Percentiles rank a stretch among this genome's conserved stretches.
These are phyloP conservation scores for Ptycholaimellus sp. DNA, from an alignment of 2,888 invertebrate genomes.

Conservation along the genomic window DNA sequence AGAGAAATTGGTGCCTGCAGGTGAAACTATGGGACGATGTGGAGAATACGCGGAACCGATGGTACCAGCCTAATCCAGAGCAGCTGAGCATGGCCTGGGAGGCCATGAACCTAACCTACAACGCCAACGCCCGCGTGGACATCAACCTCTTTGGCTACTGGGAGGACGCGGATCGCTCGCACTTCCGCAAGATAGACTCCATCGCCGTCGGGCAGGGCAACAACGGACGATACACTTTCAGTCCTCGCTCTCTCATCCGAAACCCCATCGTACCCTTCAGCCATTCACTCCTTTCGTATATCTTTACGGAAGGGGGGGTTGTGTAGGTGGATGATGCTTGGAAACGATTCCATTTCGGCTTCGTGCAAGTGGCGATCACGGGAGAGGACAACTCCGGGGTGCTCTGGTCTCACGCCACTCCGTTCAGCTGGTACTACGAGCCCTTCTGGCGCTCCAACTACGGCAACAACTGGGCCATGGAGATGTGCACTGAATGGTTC, in stretches of 20 bases:
- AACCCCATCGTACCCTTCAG: slow-evolving; percentile 8
- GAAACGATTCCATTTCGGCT: slow-evolving; percentile 16
- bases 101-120: slow-evolving; percentile 16
- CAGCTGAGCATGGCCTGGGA: slow-evolving; percentile 13
- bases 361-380: slow-evolving; percentile 14
- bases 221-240: slow-evolving; percentile 13
- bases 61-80: slow-evolving; percentile 14
- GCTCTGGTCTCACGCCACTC: slow-evolving; percentile 72
- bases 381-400: slow-evolving; percentile 30
- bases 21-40: slow-evolving; percentile 14
- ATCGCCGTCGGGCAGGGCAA: slow-evolving; percentile 14
- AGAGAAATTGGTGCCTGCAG: background rate
- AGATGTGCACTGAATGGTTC: slow-evolving; percentile 70
- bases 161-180: slow-evolving; percentile 17
- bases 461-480: slow-evolving; percentile 55
- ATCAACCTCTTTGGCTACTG: slow-evolving; percentile 21
- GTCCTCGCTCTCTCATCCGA: slow-evolving; percentile 11
- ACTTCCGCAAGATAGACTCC: slow-evolving; percentile 12
- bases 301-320: background rate
- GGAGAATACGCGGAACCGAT: slow-evolving; percentile 12
- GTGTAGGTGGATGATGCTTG: slow-evolving; percentile 9
- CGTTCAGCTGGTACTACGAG: slow-evolving; percentile 48
- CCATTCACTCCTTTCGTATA: background rate
- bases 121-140: slow-evolving; percentile 18
- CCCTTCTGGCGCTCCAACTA: slow-evolving; percentile 60